Evolutionary conservation across 2,113 vertebrate species (phyloP), one percentile per base, ranked within the genome.

Genomic region (Lontra canadensis): DNA sequence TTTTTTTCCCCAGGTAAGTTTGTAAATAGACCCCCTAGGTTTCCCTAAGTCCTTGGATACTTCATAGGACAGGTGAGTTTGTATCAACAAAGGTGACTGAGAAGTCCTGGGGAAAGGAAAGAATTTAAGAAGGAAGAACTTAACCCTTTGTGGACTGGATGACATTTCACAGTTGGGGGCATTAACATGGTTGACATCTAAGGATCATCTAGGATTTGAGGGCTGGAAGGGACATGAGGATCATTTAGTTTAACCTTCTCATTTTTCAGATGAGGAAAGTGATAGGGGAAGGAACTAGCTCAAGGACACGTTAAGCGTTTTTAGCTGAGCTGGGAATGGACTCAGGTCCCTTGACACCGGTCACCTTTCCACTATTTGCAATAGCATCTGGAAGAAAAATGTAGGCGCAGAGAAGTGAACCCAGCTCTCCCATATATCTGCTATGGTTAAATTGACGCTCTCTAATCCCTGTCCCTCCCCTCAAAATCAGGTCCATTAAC

Each of bases 261-360:
- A 23, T 73, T 94, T 97, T 94, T 83, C 71, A 96, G 83, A 74
- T 44, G 84, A 97, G 36, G 69, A 71, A 97, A 96, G 14, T 67
- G 88, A 88, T 47, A 96, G 57, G 69, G 42, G 21, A 57, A 69
- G 65, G 65, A 71, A 97, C 65, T 85, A 67, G 55, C 76, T 92
- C 84, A 96, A 97, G 95, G 94, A 59, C 97, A 94, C 31, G 57
- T 4, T 7, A 42, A 69, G 55, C 23, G 42, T 61, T 90, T 85
- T 69, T 79, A 81, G 88, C 81, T n/a, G 55, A 73, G 52, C 44
- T 90, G 55, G 55, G 59, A 90, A 87, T 23, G 80, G 69, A 92
- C 31, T 85, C 44, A 12, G 55, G 44, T 71, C 47, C 94, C 74
- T 76, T 36, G 80, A 67, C 14, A 88, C 74, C 14, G 20, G 84